Percentiles rank a stretch among this genome's conserved stretches.
phyloP scores from a whole-genome alignment of 2,888 invertebrate genomes.

The Periphyllus acericola region DNA sequence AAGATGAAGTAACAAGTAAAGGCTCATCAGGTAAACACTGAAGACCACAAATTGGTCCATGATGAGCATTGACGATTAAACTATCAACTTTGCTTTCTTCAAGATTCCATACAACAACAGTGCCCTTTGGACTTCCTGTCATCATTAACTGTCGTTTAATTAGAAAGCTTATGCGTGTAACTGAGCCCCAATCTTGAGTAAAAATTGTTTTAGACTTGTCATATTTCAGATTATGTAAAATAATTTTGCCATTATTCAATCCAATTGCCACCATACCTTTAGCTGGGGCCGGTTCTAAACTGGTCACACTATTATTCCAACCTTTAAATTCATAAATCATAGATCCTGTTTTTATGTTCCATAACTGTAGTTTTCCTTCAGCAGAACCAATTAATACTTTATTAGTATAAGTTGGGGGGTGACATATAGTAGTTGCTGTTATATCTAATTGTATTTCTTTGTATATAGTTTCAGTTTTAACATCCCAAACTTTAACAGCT shows the following conservation, averaged over 20 bases:
- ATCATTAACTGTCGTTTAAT: conserved; percentile 88
- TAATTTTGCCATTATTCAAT: conserved; percentile 81
- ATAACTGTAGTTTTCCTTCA: conserved; percentile 86
- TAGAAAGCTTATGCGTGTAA: conserved; percentile 86
- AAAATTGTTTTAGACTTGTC: conserved; percentile 87
- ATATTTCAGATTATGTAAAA: conserved; percentile 86
- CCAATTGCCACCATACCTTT: conserved; percentile 92
- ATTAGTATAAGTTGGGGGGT: conserved; percentile 94
- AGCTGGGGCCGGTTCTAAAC: conserved; percentile 89
- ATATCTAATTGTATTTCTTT: conserved; percentile 74
- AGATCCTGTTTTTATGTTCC: conserved; percentile 86
- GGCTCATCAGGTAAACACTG: conserved; percentile 89
- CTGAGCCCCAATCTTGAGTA: conserved; percentile 90
- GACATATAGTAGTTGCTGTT: conserved; percentile 79
- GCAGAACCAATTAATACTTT: conserved; percentile 89
- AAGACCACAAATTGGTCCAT: conserved; percentile 79
- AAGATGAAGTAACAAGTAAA: conserved; percentile 86
- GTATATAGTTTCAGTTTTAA: conserved; percentile 77
- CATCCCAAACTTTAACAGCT: conserved; percentile 85
- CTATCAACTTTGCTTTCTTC: conserved; percentile 82
- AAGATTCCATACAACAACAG: conserved; percentile 93
- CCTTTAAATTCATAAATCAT: conserved; percentile 81
- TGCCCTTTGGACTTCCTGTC: conserved; percentile 83
- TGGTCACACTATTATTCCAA: conserved; percentile 77
- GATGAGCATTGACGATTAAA: conserved; percentile 84